These are phyloP conservation scores for Dynastes tityus DNA, from an alignment of 2,888 invertebrate species.

Conservation along the genomic window DNA sequence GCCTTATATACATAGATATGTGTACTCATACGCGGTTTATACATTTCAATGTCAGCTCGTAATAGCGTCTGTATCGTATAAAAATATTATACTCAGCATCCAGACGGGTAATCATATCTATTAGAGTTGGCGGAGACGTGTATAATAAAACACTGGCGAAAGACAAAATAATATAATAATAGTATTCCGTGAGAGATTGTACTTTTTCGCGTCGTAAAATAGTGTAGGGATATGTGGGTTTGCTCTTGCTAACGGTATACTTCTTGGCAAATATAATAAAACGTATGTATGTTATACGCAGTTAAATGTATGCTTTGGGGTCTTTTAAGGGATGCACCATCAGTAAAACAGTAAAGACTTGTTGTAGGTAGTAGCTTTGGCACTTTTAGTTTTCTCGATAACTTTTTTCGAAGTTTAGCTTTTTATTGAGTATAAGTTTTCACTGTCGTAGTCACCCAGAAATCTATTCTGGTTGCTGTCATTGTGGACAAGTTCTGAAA, in stretches of 20 bases:
- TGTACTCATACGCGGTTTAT: background rate
- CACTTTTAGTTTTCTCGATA: background rate
- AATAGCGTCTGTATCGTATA: slow-evolving; percentile 11
- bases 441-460: no score
- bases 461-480: no score
- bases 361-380: background rate
- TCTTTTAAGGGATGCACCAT: background rate
- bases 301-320: background rate
- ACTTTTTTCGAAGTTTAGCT: no score
- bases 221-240: no score
- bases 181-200: background rate
- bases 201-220: background rate
- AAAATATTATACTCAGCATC: slow-evolving; percentile 27
- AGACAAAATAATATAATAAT: background rate
- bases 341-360: background rate
- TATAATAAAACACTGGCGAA: background rate
- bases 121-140: background rate
- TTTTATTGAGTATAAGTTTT: no score
- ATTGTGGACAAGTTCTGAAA: no score
- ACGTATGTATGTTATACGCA: background rate
- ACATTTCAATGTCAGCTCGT: slow-evolving; percentile 18
- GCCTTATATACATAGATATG: background rate
- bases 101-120: slow-evolving; percentile 24
- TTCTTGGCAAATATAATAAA: background rate
- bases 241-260: background rate